These are phyloP conservation scores for Anastrepha ludens DNA, from an alignment of 1,140 invertebrate genomes.

Conservation along the genomic window DNA sequence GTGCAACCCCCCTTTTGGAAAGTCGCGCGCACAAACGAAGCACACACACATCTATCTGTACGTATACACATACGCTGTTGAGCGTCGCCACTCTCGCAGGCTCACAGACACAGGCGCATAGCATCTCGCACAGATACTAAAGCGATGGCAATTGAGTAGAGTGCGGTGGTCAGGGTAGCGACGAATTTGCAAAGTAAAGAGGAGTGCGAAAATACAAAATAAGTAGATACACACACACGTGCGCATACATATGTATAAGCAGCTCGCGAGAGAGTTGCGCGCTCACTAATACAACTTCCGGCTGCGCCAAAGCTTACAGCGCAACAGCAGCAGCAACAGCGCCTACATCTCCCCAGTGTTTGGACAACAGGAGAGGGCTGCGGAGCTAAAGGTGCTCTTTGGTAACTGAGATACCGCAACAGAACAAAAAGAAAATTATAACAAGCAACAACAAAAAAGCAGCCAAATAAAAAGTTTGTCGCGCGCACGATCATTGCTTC, in stretches of 20 bases:
- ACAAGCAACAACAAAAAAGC: background rate
- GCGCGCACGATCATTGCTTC: conserved; percentile 15
- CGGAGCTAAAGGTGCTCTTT: background rate
- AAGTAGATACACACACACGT: conserved; percentile 45
- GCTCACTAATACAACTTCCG: conserved; percentile 37
- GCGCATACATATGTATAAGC: conserved; percentile 28
- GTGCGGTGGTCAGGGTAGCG: conserved; percentile 45
- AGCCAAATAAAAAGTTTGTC: conserved; percentile 44
- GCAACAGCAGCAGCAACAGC: background rate
- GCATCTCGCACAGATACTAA: background rate
- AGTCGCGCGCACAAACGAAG: background rate
- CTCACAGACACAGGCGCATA: conserved; percentile 53
- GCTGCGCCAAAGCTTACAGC: conserved; percentile 20
- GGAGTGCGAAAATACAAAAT: conserved; percentile 66
- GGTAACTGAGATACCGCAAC: background rate
- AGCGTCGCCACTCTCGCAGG: background rate
- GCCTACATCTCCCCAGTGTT: background rate
- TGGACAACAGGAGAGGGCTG: background rate
- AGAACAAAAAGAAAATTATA: background rate
- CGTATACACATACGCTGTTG: background rate
- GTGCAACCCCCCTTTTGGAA: background rate
- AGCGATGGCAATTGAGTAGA: background rate
- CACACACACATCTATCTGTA: background rate
- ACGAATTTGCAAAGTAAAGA: conserved; percentile 71
- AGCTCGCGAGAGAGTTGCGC: background rate